Evolutionary conservation across 1,140 invertebrate species (phyloP).

Genomic region (Leguminivora glycinivorella): DNA sequence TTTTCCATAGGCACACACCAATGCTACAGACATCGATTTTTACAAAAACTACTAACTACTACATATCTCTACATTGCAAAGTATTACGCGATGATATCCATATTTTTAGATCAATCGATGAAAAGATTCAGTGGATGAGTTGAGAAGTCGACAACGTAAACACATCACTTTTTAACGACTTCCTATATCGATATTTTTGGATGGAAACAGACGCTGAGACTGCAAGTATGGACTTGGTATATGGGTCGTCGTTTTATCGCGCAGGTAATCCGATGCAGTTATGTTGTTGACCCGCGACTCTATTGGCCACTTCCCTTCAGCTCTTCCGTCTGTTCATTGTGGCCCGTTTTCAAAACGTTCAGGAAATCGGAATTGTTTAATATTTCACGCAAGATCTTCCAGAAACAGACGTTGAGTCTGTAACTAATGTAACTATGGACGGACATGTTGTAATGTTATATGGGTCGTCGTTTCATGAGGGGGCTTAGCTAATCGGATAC

Average conservation of each 20-base stretch:
- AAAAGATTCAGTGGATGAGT: neutral
- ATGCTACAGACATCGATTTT: neutral
- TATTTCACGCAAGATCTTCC: neutral
- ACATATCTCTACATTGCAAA: neutral
- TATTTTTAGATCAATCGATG: neutral
- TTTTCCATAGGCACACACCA: neutral
- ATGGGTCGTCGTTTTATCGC: slow-evolving; percentile 12
- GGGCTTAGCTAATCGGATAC: too few relatives aligned
- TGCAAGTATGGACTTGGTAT: neutral
- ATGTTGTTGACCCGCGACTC: slow-evolving; percentile 31
- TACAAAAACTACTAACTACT: too few relatives aligned
- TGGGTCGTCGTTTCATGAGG: too few relatives aligned
- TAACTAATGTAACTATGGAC: too few relatives aligned
- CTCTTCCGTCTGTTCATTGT: neutral
- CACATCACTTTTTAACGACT: slow-evolving; percentile 16
- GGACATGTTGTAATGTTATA: too few relatives aligned
- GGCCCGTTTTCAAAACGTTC: neutral
- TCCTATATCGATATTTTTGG: slow-evolving; percentile 21
- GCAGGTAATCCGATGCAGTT: neutral
- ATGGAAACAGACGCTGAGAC: neutral
- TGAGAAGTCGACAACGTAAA: slow-evolving; percentile 7
- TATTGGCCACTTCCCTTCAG: slow-evolving; percentile 37
- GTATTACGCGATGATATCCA: neutral
- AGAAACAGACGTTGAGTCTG: too few relatives aligned
- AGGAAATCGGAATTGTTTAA: neutral